Evolutionary conservation across 1,140 invertebrate genomes (phyloP).

Genomic region (Drosophila bifasciata): DNA sequence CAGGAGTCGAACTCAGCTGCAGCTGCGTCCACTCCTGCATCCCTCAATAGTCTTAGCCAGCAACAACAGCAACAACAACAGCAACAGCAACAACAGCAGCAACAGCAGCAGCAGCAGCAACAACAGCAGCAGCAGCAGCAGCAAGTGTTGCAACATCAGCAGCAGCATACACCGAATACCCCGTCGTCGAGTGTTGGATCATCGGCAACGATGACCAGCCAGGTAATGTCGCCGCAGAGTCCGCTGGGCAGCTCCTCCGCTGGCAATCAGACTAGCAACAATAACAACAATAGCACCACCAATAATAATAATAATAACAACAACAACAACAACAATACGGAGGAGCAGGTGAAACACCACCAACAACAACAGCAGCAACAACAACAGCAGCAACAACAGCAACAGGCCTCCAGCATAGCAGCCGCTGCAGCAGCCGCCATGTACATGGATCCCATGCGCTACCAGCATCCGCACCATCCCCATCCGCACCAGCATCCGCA

Average conservation of each 20-base stretch:
- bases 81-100: conserved; percentile 70
- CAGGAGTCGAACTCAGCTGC: conserved; percentile 84
- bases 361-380: conserved; percentile 46
- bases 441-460: conserved; percentile 84
- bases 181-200: conserved; percentile 78
- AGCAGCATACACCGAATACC: conserved; percentile 72
- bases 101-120: conserved; percentile 67
- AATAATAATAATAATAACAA: conserved; percentile 58
- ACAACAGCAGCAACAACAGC: conserved; percentile 66
- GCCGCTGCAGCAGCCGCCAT: conserved; percentile 83
- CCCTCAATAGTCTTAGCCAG: conserved; percentile 75
- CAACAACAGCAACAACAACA: conserved; percentile 63
- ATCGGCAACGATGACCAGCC: conserved; percentile 81
- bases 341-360: conserved; percentile 63
- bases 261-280: conserved; percentile 68
- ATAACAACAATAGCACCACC: conserved; percentile 70
- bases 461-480: conserved; percentile 79
- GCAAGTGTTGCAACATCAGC: conserved; percentile 63
- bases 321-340: conserved; percentile 67
- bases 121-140: conserved; percentile 69
- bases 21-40: conserved; percentile 83
- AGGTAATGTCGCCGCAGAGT: conserved; percentile 81
- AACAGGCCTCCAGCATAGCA: conserved; percentile 78
- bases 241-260: conserved; percentile 71
- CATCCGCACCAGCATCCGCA: conserved; percentile 83